Base-by-base conservation (phyloP, 1,140 invertebrate genomes). In the Bombus vancouverensis region DNA sequence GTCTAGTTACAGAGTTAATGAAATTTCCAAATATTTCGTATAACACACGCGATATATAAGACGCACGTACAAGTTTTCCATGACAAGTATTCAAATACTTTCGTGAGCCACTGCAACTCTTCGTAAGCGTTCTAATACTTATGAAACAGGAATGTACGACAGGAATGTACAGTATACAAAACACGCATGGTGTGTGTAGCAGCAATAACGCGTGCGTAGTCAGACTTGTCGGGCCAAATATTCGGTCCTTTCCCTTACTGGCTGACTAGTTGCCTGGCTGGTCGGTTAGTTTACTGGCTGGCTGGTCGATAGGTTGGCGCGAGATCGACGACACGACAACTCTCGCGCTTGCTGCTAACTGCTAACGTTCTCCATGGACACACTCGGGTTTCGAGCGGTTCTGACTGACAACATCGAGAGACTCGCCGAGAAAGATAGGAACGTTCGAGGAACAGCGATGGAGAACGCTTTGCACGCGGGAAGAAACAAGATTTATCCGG, bases 401-500 rank as follows among this genome's bases (percentile, higher is more conserved):
- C 83, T 83, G 79, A 81, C 76, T 53, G 86, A 88, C 86, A 57
- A 74, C 74, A 42, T 53, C n/a, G 72, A 59, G 79, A 62, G 72
- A 53, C 73, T 77, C 66, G 71, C 10, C 39, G 65, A 87, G 68
- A 76, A 65, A 81, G 77, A 80, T 59, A 71, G 62, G 15, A 34
- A 32, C 18, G 32, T 34, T 1, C n/a, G 68, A 37, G 74, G 53
- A 28, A 83, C 70, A 59, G 42, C 34, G 83, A 90, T 39, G 47
- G 88, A 80, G 86, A 83, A 80, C 62, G 59, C 81, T 53, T 88
- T 57, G 53, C 78, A 86, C 81, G 81, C 42, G 83, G 44, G 82
- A 90, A 90, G 88, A 91, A 94, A 92, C 93, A 80, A 94, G 93
- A 94, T 94, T 94, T 92, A 94, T 93, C 93, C 92, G 92, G 93